A percentile compares a stretch with the other conserved stretches of the same genome.
phyloP scores from a whole-genome alignment of 2,113 vertebrate species.

The Hydrolagus affinis region DNA sequence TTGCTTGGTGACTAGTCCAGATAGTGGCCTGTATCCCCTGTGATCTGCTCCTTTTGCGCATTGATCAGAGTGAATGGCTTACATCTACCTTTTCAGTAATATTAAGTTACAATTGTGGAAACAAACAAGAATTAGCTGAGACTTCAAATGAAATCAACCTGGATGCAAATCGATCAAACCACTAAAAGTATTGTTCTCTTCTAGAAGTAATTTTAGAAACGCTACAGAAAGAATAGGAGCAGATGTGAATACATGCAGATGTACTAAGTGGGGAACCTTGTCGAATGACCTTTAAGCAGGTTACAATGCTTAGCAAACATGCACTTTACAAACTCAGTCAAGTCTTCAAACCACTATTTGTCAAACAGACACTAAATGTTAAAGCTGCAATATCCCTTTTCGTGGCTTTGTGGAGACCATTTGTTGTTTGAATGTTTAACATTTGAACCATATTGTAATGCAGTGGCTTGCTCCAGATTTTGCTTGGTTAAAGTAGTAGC shows the following conservation, averaged over 20 bases:
- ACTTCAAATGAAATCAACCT: neutral
- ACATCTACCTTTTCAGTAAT: neutral
- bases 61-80: neutral
- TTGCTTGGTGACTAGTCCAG: neutral
- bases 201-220: neutral
- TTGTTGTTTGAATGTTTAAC: neutral
- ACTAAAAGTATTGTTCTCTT: neutral
- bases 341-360: neutral
- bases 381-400: slow-evolving; percentile 19
- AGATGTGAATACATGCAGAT: neutral
- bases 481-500: no score
- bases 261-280: slow-evolving; percentile 1
- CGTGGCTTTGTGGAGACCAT: neutral
- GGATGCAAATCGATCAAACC: neutral
- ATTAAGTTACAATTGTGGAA: neutral
- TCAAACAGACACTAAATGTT: slow-evolving; percentile 18
- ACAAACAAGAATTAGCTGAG: neutral
- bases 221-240: slow-evolving; percentile 3
- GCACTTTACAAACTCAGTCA: slow-evolving; percentile 26
- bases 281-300: slow-evolving; percentile 30
- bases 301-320: slow-evolving; percentile 30
- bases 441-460: neutral
- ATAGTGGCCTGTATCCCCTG: neutral
- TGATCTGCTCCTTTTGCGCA: neutral
- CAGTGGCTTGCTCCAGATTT: neutral